phyloP scores from a whole-genome alignment of 2,797 vertebrate species.

The Chanos chanos region DNA sequence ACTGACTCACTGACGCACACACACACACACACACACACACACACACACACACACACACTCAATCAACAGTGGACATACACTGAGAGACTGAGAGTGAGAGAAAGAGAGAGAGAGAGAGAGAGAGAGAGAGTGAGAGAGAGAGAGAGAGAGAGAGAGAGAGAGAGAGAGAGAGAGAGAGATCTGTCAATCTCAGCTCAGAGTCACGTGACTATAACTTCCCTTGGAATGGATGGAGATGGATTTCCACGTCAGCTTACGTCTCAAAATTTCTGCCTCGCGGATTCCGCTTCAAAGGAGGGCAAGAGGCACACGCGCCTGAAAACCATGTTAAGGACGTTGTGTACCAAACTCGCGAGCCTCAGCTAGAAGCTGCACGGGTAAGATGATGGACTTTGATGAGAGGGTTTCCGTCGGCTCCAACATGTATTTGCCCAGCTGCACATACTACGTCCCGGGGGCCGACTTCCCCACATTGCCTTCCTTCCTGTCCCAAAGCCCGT shows the following conservation, averaged over 20 bases:
- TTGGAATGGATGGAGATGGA: constrained; percentile 96
- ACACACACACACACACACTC: constrained; percentile 7
- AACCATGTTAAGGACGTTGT: constrained; percentile 93
- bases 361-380: constrained; percentile 68
- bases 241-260: constrained; percentile 99
- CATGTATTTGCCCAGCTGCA: constrained; percentile 98
- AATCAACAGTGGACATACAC: no score
- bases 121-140: background rate
- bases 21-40: background rate
- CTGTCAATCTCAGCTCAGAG: constrained; percentile 95
- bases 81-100: background rate
- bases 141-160: background rate
- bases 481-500: constrained; percentile 93
- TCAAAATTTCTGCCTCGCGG: constrained; percentile 91
- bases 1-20: background rate
- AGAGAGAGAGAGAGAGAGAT: constrained; percentile 47
- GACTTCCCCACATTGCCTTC: constrained; percentile 95
- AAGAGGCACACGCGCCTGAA: constrained; percentile 86
- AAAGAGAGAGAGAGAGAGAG: background rate
- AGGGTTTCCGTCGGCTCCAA: constrained; percentile 93
- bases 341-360: constrained; percentile 79
- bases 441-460: constrained; percentile 95
- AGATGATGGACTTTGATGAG: constrained; percentile 99
- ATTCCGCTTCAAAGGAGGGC: constrained; percentile 86
- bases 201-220: constrained; percentile 93